Evolutionary conservation across 2,797 vertebrate genomes (phyloP).

Genomic region (Cacajao melanocephalus): DNA sequence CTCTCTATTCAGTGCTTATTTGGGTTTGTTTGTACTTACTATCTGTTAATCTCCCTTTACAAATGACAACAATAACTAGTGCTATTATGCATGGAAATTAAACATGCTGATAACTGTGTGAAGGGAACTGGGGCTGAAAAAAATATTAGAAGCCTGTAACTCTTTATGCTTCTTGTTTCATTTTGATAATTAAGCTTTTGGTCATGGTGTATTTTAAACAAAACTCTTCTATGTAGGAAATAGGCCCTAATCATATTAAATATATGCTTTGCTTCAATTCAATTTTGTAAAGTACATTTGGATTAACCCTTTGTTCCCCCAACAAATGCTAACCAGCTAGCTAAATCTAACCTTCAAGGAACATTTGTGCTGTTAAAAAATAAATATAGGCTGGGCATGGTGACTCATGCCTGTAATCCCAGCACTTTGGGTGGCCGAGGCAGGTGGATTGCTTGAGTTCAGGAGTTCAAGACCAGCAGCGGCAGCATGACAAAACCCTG

Average conservation of each 20-base stretch:
- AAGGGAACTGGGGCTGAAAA: conserved; percentile 82
- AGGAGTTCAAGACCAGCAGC: neutral
- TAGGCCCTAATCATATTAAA: conserved; percentile 85
- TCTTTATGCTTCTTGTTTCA: conserved; percentile 83
- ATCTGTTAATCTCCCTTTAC: conserved; percentile 87
- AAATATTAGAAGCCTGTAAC: conserved; percentile 79
- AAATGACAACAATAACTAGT: conserved; percentile 87
- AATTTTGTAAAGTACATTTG: conserved; percentile 82
- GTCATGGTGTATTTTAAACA: conserved; percentile 83
- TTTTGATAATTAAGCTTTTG: conserved; percentile 85
- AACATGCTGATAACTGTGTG: conserved; percentile 84
- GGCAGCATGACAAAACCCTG: neutral
- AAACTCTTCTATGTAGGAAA: conserved; percentile 79
- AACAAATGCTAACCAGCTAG: conserved; percentile 83
- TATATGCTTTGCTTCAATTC: conserved; percentile 85
- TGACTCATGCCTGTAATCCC: neutral
- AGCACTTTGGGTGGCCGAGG: neutral
- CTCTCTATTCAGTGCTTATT: conserved; percentile 87
- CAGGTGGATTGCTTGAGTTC: neutral
- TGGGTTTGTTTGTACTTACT: conserved; percentile 86
- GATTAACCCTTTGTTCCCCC: conserved; percentile 82
- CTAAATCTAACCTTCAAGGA: conserved; percentile 74
- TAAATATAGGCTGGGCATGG: neutral
- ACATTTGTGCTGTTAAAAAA: conserved; percentile 13
- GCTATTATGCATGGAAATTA: conserved; percentile 87